Evolutionary conservation across 2,113 vertebrate species (phyloP), one percentile per base, ranked within the genome.

Genomic region (Gymnarchus niloticus): DNA sequence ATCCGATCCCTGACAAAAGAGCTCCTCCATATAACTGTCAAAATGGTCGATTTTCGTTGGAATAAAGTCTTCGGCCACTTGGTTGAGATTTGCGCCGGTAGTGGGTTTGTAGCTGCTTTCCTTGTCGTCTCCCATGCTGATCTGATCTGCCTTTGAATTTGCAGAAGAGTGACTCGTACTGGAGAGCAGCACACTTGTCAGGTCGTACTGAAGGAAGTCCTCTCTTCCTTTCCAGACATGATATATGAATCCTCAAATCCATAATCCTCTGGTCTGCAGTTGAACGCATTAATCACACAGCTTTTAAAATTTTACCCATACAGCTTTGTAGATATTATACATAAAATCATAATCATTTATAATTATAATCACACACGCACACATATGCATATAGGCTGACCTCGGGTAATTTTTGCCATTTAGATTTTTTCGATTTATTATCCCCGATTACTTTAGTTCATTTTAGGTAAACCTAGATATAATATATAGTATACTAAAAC

Each of bases 81-180:
- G 81, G 3, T 19, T 88, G 0, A 85, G 83, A 0, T 93, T 88
- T 0, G 28, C 41, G 17, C 25, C 46, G 7, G 81, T 7, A 23
- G 48, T n/a, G 51, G 90, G 65, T 9, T 89, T 81, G 28, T 69
- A 88, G 25, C 85, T 87, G 17, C 56, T 49, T 61, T 88, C 90
- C 89, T 91, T 91, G 76, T 87, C 89, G 23, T 33, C 89, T 19
- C 92, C 89, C 89, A 90, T 91, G 0, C 19, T 86, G 59, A 9
- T 12, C 3, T 17, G 21, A 65, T 44, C 12, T 12, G 48, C 57
- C 28, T 57, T 78, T 46, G 46, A 65, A 14, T 37, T n/a, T 56
- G 49, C 23, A 54, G 80, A 48, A 78, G 76, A 54, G 80, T 54
- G 80, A 54, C 5, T 54, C 49, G 48, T n/a, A 25, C 51, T 52